Evolutionary conservation across 2,113 vertebrate species (phyloP), one percentile per base, ranked within the genome.

Genomic region (Maccullochella peelii): DNA sequence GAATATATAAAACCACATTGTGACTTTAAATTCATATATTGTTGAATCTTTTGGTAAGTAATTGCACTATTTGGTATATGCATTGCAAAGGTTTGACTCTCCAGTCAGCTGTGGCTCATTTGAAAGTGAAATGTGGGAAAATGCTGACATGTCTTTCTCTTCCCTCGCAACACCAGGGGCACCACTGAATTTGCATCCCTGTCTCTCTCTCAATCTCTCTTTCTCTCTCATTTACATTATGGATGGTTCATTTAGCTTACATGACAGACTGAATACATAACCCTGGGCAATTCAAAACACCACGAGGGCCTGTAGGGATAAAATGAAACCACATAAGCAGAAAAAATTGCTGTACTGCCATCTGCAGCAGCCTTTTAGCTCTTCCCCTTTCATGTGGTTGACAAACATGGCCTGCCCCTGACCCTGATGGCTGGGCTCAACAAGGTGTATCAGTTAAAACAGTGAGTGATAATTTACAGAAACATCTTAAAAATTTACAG

Each of bases 171-270:
- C 88, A 90, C 82, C 89, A 85, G 86, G 80, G 87, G 88, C 92
- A 88, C 86, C 85, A 70, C 74, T 27, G 57, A 77, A 90, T 92
- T 89, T 87, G 84, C 88, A 90, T 79, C 85, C 81, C 62, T 77
- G 80, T 92, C 92, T 86, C 84, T 83, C 80, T 84, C 87, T 86
- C 91, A 89, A 83, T 87, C 84, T 91, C 88, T 77, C 86, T 84
- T 83, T 90, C 91, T n/a, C 77, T 83, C 86, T 92, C 91, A 92
- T 94, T 92, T 94, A 91, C 95, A 94, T 95, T 95, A 92, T 86
- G 93, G 89, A 93, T 91, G 92, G 89, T 93, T 95, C 94, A 91
- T 95, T 95, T 94, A 94, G 88, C 87, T 92, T 94, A 93, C 91
- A 94, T 86, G 92, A 91, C 87, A 85, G 79, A 93, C 86, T 92